Base-by-base conservation (phyloP, 2,113 vertebrate species). In the Columbina picui region DNA sequence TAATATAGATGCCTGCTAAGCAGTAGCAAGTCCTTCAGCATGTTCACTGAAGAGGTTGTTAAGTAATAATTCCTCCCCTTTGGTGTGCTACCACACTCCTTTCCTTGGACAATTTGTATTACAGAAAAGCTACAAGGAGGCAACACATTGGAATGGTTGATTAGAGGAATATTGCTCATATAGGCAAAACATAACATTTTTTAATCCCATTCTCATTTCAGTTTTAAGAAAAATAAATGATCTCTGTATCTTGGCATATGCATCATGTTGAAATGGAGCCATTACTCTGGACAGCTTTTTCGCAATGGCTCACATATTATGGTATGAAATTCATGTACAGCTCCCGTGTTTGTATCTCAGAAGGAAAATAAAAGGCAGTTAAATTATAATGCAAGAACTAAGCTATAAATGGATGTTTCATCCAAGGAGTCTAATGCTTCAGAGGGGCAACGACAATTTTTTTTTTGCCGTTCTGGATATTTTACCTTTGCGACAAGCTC, bases 341-440 rank as follows among this genome's bases (percentile, higher is more conserved):
- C 65, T 94, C 90, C 84, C n/a, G 74, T 1, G 0, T 87, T 81
- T 60, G 84, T 45, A 83, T 61, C 90, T 95, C 87, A 64, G 89
- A 95, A 97, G 95, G 70, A 94, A 96, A 96, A 96, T 95, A 96
- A 94, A 94, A 94, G 85, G 61, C 93, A 94, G 85, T 87, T 90
- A 93, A 92, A 94, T 92, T 89, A 87, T 83, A 95, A 94, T 64
- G 91, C 87, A 97, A 94, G 91, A 95, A 81, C 69, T 45, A 87
- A 88, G 77, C 88, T 84, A 92, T 87, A 92, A 96, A 93, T 84
- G 88, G 83, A 94, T 96, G 95, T 69, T 82, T 60, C 43, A 9
- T 90, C 96, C 77, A 87, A 92, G 89, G 69, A 95, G 57, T 32
- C 90, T 84, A 89, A 87, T 84, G 77, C 49, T 93, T 96, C 87